phyloP scores from a whole-genome alignment of 2,888 invertebrate genomes.

The Drosophila anomalata region DNA sequence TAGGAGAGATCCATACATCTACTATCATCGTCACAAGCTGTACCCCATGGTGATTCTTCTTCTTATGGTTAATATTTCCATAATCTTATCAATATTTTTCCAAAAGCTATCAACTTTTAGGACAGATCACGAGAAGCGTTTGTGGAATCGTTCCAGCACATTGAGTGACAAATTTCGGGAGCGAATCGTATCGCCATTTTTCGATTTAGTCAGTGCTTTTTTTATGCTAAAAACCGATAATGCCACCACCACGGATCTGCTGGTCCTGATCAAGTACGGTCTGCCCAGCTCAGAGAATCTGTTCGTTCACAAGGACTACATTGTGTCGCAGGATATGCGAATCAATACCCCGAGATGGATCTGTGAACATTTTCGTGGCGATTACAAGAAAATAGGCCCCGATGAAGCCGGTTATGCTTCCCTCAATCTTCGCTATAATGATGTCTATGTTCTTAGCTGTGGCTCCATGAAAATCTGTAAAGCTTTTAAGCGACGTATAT shows the following conservation, averaged over 20 bases:
- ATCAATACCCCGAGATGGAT: constrained; percentile 57
- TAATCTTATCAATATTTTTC: background rate
- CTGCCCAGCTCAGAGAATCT: constrained; percentile 60
- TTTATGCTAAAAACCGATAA: constrained; percentile 22
- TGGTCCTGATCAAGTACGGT: constrained; percentile 60
- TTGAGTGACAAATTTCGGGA: constrained; percentile 48
- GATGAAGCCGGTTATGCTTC: constrained; percentile 35
- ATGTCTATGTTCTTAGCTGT: constrained; percentile 62
- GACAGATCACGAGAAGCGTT: constrained; percentile 54
- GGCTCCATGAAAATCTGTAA: constrained; percentile 40
- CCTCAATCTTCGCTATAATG: constrained; percentile 58
- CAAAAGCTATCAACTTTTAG: constrained; percentile 55
- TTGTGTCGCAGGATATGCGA: constrained; percentile 54
- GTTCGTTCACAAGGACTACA: constrained; percentile 62
- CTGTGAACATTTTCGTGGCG: constrained; percentile 57
- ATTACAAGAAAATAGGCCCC: constrained; percentile 41
- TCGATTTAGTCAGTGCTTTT: constrained; percentile 39
- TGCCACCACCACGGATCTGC: constrained; percentile 30
- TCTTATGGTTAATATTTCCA: background rate
- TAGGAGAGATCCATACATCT: constrained; percentile 56
- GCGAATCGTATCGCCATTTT: constrained; percentile 38
- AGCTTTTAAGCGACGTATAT: constrained; percentile 52
- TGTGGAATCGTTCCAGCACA: constrained; percentile 45
- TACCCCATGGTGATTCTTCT: constrained; percentile 51
- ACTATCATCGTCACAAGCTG: constrained; percentile 57